Conservation (phyloP, 1,140 invertebrate species). For the Phymastichus coffea region DNA sequence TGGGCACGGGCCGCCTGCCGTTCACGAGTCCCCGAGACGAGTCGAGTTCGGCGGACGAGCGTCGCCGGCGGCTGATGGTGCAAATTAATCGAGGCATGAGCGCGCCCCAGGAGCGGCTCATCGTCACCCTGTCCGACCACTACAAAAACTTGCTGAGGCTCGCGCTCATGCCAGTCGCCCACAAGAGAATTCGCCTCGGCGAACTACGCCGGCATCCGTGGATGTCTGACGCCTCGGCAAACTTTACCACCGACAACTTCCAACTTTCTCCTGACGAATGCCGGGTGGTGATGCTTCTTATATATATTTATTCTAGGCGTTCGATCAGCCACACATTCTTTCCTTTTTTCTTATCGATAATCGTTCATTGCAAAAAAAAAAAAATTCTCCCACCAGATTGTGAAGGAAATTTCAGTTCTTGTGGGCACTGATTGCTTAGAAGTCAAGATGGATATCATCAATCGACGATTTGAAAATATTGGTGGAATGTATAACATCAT, state of each 20-base stretch:
- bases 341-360: background rate
- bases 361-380: background rate
- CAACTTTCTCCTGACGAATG: too few species aligned
- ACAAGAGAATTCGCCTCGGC: constrained; percentile 52
- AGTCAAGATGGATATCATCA: constrained; percentile 28
- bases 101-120: constrained; percentile 47
- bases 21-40: constrained; percentile 57
- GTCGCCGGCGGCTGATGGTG: constrained; percentile 61
- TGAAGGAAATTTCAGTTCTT: constrained; percentile 29
- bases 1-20: constrained; percentile 67
- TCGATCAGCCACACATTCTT: background rate
- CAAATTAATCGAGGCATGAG: constrained; percentile 66
- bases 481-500: constrained; percentile 39
- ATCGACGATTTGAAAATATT: constrained; percentile 32
- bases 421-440: constrained; percentile 8
- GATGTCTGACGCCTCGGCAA: too few species aligned
- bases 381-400: constrained; percentile 21
- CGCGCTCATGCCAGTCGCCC: constrained; percentile 50
- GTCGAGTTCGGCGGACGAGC: constrained; percentile 56
- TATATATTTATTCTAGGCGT: background rate
- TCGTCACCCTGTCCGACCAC: constrained; percentile 28
- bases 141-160: constrained; percentile 53
- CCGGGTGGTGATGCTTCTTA: constrained; percentile 15
- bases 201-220: constrained; percentile 55
- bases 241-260: too few species aligned